Conservation (phyloP, 2,113 vertebrate species). For the Elaphurus davidianus region DNA sequence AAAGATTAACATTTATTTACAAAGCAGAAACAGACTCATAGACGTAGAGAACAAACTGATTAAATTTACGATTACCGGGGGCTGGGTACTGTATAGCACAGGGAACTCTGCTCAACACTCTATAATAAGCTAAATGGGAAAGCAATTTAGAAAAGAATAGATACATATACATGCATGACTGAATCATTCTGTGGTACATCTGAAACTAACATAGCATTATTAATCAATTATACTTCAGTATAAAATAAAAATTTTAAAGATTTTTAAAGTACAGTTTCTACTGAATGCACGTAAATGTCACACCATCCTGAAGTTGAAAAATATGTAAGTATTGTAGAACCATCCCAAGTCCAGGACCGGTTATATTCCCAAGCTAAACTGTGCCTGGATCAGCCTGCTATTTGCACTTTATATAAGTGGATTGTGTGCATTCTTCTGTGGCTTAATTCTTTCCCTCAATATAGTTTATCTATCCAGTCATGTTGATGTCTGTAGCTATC, state of each 20-base stretch:
- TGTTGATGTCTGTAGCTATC: neutral
- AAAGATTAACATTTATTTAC: neutral
- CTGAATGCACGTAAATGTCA: neutral
- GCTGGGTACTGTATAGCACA: neutral
- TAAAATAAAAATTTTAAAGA: neutral
- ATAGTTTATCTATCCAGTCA: neutral
- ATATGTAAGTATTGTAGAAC: neutral
- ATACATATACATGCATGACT: neutral
- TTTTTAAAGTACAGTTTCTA: neutral
- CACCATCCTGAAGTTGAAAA: neutral
- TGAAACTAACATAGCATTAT: neutral
- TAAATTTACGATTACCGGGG: neutral
- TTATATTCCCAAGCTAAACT: neutral
- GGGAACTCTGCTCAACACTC: neutral
- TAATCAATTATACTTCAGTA: neutral
- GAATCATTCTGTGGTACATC: neutral
- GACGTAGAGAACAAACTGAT: neutral
- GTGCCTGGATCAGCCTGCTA: neutral
- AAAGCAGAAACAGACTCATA: neutral
- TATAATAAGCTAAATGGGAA: neutral
- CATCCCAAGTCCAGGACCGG: fast-evolving
- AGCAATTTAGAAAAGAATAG: neutral
- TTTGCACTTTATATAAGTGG: neutral
- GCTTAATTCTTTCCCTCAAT: neutral
- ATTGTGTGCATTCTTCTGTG: no score